phyloP scores from a whole-genome alignment of 2,797 vertebrate species.

The Sebastes ruberrimus region DNA sequence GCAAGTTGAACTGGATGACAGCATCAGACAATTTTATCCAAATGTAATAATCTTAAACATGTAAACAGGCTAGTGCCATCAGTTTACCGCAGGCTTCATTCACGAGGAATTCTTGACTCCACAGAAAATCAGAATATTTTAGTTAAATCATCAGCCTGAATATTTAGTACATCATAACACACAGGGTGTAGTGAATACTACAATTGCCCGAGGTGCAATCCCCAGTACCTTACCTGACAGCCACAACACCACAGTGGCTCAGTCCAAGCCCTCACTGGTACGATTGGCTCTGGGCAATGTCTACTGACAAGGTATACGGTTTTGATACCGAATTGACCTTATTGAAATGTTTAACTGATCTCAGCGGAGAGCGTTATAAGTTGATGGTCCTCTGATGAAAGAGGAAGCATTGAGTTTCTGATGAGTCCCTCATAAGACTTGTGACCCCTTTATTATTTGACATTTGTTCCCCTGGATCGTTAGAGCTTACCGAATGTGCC shows the following conservation, averaged over 20 bases:
- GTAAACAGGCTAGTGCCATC: not conserved
- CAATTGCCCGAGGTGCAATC: constrained; percentile 79
- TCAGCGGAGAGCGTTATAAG: constrained; percentile 54
- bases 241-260: constrained; percentile 37
- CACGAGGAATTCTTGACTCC: constrained; percentile 87
- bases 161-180: not conserved
- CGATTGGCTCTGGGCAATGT: constrained; percentile 80
- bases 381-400: constrained; percentile 72
- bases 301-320: constrained; percentile 93
- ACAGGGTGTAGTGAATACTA: not conserved
- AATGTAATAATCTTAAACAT: not conserved
- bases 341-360: constrained; percentile 75
- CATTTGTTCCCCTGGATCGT: not conserved
- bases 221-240: constrained; percentile 77
- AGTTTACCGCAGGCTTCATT: constrained; percentile 78
- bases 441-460: not conserved
- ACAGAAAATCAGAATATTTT: constrained; percentile 73
- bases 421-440: constrained; percentile 26
- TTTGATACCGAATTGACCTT: constrained; percentile 93
- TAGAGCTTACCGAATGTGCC: constrained; percentile 90
- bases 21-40: not conserved
- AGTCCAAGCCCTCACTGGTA: constrained; percentile 50
- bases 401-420: constrained; percentile 72
- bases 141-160: constrained; percentile 81
- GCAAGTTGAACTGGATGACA: not conserved